phyloP scores from a whole-genome alignment of 2,797 vertebrate species.

The Taeniopygia guttata region DNA sequence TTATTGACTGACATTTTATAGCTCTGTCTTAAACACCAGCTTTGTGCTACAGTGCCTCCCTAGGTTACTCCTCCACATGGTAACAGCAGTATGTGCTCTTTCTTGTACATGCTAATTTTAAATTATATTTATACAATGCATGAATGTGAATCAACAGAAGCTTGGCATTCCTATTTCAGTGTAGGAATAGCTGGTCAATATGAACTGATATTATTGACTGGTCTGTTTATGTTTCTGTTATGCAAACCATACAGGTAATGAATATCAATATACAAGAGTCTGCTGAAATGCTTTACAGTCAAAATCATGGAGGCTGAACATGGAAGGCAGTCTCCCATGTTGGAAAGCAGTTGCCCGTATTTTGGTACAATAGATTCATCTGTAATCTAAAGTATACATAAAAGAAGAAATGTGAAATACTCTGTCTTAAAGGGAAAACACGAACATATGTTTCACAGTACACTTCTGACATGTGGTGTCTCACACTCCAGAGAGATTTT shows the following conservation, averaged over 20 bases:
- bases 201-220: conserved; percentile 25
- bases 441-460: conserved; percentile 49
- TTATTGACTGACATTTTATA: background rate
- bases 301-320: background rate
- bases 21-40: background rate
- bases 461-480: conserved; percentile 58
- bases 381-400: conserved; percentile 54
- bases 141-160: conserved; percentile 29
- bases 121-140: conserved; percentile 13
- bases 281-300: background rate
- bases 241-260: background rate
- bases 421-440: conserved; percentile 47
- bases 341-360: conserved; percentile 58
- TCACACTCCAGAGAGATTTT: background rate
- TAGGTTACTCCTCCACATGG: background rate
- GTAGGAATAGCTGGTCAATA: conserved; percentile 45
- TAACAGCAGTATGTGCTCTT: background rate
- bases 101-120: background rate
- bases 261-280: background rate
- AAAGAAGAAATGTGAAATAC: conserved; percentile 51
- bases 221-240: background rate
- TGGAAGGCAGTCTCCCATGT: background rate
- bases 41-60: background rate
- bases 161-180: conserved; percentile 22
- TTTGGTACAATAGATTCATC: conserved; percentile 66